Evolutionary conservation across 2,797 vertebrate genomes (phyloP).

Genomic region (Rhinichthys osculus): DNA sequence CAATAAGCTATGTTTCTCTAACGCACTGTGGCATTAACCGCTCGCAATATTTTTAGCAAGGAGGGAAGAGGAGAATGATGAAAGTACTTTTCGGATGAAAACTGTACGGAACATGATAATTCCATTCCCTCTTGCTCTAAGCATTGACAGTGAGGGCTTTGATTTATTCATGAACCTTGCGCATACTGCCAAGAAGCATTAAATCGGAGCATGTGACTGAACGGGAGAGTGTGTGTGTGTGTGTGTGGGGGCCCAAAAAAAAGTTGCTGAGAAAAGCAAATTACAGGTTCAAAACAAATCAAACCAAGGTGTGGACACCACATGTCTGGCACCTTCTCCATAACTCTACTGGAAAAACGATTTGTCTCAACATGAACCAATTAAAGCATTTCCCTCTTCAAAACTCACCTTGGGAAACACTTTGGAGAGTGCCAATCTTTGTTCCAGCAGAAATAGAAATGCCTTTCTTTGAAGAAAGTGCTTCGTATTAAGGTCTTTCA

Average conservation of each 20-base stretch:
- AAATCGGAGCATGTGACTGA: slow-evolving; percentile 70
- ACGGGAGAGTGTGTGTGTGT: slow-evolving; percentile 43
- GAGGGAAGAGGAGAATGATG: slow-evolving; percentile 57
- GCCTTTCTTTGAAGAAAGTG: slow-evolving; percentile 42
- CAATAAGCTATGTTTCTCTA: slow-evolving; percentile 49
- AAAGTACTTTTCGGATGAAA: slow-evolving; percentile 64
- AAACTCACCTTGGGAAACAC: slow-evolving; percentile 44
- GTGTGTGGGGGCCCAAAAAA: background rate
- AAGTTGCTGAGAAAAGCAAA: slow-evolving; percentile 73
- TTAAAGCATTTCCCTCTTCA: slow-evolving; percentile 44
- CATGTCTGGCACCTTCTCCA: slow-evolving; percentile 45
- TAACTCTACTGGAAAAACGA: slow-evolving; percentile 54
- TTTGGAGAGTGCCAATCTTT: slow-evolving; percentile 26
- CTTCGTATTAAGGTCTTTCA: slow-evolving; percentile 58
- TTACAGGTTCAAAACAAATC: slow-evolving; percentile 72
- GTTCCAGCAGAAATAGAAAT: slow-evolving; percentile 35
- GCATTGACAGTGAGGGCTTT: slow-evolving; percentile 70
- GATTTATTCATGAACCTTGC: slow-evolving; percentile 78
- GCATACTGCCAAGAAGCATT: slow-evolving; percentile 72
- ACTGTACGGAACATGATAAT: slow-evolving; percentile 72
- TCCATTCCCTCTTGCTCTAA: slow-evolving; percentile 72
- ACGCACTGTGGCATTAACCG: slow-evolving; percentile 45
- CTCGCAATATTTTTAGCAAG: slow-evolving; percentile 58
- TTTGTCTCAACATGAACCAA: slow-evolving; percentile 54
- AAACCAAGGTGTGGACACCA: slow-evolving; percentile 58